Percentiles rank a stretch among this genome's conserved stretches.
These are phyloP conservation scores for Neoascia interrupta DNA, from an alignment of 2,888 invertebrate genomes.

Conservation along the genomic window DNA sequence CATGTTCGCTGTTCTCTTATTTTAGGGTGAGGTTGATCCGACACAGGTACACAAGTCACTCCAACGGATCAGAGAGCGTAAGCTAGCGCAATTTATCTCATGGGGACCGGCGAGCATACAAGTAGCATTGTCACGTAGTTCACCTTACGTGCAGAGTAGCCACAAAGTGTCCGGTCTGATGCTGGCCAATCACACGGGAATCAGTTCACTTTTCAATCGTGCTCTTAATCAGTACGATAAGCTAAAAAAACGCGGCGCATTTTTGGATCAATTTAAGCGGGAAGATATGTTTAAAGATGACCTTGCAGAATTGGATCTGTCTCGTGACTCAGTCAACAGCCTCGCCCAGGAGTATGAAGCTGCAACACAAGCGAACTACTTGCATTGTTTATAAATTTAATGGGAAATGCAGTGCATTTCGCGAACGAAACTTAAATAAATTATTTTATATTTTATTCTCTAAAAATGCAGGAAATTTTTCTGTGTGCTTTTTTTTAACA, in stretches of 20 bases:
- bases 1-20: too few species aligned
- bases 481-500: too few species aligned
- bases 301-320: conserved; percentile 93
- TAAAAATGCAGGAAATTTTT: too few species aligned
- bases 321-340: conserved; percentile 94
- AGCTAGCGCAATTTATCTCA: conserved; percentile 97
- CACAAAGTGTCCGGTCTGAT: conserved; percentile 98
- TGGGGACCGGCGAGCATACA: conserved; percentile 99
- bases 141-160: conserved; percentile 96
- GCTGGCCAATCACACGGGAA: conserved; percentile 99
- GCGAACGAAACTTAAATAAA: too few species aligned
- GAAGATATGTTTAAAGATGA: conserved; percentile 97
- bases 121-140: conserved; percentile 96
- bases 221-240: conserved; percentile 97
- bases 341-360: conserved; percentile 97
- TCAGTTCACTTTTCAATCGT: conserved; percentile 95
- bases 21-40: conserved; percentile 97
- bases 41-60: conserved; percentile 98
- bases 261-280: conserved; percentile 97
- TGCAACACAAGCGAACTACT: conserved; percentile 94
- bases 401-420: too few species aligned
- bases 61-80: conserved; percentile 96
- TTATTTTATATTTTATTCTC: too few species aligned
- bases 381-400: too few species aligned
- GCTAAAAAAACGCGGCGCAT: conserved; percentile 96